These are phyloP conservation scores for Bucorvus abyssinicus DNA, from an alignment of 2,797 vertebrate species.

Conservation along the genomic window DNA sequence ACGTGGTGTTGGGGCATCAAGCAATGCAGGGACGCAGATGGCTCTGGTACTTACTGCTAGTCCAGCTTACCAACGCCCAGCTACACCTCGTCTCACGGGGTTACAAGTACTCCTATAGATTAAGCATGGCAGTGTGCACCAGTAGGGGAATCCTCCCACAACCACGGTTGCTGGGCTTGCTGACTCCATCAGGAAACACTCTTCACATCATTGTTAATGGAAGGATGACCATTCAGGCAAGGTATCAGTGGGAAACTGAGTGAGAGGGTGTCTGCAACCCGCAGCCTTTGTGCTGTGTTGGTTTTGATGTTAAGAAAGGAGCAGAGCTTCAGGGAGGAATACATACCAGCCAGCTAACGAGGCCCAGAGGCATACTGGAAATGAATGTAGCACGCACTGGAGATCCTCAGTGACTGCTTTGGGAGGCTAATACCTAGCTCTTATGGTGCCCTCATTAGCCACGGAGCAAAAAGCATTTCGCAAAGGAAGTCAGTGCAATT, in stretches of 20 bases:
- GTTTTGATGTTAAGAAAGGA: neutral
- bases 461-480: neutral
- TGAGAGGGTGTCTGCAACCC: neutral
- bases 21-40: neutral
- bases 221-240: neutral
- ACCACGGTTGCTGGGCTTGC: neutral
- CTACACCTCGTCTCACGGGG: neutral
- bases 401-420: neutral
- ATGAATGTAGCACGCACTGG: neutral
- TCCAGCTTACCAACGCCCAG: neutral
- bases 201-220: neutral
- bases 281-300: neutral
- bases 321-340: neutral
- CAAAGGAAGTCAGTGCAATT: neutral
- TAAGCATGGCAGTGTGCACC: neutral
- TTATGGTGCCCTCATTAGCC: neutral
- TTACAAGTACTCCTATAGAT: neutral
- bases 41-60: neutral
- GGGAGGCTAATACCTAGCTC: neutral
- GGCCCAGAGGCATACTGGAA: neutral
- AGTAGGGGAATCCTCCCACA: neutral
- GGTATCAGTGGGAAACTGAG: neutral
- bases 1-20: neutral
- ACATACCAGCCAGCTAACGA: neutral
- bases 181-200: neutral